Evolutionary conservation across 1,140 invertebrate species (phyloP).

Genomic region (Coenobita brevimanus): DNA sequence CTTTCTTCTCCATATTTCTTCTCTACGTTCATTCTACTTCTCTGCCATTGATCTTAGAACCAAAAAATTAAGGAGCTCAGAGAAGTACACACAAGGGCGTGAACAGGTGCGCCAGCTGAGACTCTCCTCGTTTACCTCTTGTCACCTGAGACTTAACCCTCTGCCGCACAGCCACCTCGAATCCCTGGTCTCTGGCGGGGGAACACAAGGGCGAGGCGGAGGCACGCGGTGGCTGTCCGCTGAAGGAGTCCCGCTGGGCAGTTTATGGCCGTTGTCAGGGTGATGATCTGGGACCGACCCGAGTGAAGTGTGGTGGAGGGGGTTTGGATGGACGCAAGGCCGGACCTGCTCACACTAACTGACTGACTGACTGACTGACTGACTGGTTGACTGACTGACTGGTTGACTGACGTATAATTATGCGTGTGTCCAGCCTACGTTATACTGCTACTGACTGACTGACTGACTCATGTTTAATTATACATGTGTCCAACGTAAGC

Average conservation of each 20-base stretch:
- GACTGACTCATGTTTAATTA: no score
- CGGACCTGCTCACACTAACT: no score
- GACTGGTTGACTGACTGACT: no score
- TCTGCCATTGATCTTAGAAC: neutral
- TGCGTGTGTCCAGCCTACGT: no score
- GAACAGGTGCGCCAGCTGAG: neutral
- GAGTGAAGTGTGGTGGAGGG: neutral
- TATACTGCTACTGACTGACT: no score
- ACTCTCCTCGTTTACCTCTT: neutral
- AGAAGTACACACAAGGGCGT: neutral
- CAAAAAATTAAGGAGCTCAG: neutral
- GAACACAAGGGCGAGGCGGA: neutral
- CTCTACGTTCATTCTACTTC: neutral
- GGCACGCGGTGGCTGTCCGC: neutral
- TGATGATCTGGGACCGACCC: neutral
- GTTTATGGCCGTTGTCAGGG: slow-evolving; percentile 16
- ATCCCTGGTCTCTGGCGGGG: neutral
- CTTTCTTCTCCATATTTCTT: neutral
- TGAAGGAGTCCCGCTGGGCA: slow-evolving; percentile 7
- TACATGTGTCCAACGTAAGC: no score
- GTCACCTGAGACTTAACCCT: neutral
- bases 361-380: no score
- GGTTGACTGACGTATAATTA: no score
- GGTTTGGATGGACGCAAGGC: no score
- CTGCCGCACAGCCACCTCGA: neutral